Base-by-base conservation (phyloP, 2,113 vertebrate species). In the Lamprologus speciosus region DNA sequence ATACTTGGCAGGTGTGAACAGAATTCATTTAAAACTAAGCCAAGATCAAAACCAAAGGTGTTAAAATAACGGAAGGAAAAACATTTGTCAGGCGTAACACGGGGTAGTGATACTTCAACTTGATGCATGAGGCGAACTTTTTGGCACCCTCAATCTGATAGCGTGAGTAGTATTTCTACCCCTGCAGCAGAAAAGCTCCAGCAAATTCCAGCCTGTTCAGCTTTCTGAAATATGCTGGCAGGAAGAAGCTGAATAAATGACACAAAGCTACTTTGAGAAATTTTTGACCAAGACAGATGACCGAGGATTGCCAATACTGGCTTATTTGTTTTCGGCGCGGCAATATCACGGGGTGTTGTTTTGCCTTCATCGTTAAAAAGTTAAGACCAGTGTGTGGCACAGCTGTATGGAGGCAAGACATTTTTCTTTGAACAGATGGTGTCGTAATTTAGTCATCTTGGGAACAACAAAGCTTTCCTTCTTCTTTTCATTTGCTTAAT, bases 71-170 rank as follows among this genome's bases (percentile, higher is more conserved):
- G 78, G 40, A 10, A 63, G n/a, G 35, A 17, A 28, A 86, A 65
- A 75, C 80, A 88, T 94, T 91, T 88, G 85, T 92, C 89, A 90
- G 82, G 85, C 16, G 17, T 85, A 88, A 65, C 81, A 51, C 81
- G 5, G 58, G 65, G 63, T 40, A 65, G 85, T 70, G 53, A 90
- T 93, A 80, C 85, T 85, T 89, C 88, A 92, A 83, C 75, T 87
- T 94, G 91, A 94, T 93, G 81, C 91, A 92, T 92, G 88, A 88
- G 68, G 81, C 57, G 75, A 90, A 82, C 79, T 82, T 83, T 92
- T 86, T 91, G 91, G 80, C 87, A 53, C 58, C 65, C 85, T 68
- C 63, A 45, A 73, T 90, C 88, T 91, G 90, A 92, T 93, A 88
- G 50, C 51, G 45, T 57, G 79, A 93, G 84, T 84, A 55, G 80